Evolutionary conservation across 2,113 vertebrate genomes (phyloP).

Genomic region (Anolis carolinensis): DNA sequence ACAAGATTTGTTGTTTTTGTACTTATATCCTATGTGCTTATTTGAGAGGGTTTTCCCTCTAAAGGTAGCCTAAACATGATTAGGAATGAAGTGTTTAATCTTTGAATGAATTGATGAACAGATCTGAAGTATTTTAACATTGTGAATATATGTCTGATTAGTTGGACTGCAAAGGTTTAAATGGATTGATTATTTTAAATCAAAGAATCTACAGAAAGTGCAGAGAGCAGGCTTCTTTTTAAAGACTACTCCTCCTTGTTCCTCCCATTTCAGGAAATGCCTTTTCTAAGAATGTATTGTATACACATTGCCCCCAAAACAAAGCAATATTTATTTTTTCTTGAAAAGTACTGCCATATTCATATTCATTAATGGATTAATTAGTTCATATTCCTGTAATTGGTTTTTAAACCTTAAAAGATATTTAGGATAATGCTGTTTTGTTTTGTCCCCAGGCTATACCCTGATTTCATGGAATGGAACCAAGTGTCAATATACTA

Average conservation of each 20-base stretch:
- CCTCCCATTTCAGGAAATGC: not conserved
- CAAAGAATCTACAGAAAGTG: not conserved
- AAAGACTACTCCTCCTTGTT: not conserved
- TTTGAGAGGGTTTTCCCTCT: not conserved
- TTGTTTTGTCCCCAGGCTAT: conserved; percentile 54
- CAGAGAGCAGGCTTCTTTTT: not conserved
- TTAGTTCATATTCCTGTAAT: not conserved
- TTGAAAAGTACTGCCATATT: not conserved
- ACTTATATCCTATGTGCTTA: not conserved
- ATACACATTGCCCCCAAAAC: not conserved
- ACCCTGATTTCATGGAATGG: conserved; percentile 30
- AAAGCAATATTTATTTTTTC: not conserved
- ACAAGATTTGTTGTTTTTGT: not conserved
- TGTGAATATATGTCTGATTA: not conserved
- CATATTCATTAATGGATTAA: not conserved
- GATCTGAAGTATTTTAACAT: not conserved
- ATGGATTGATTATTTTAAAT: not conserved
- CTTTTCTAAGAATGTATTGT: not conserved
- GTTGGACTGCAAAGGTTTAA: not conserved
- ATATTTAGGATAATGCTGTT: not conserved
- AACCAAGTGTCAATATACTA: conserved; percentile 36
- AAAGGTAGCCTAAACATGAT: not conserved
- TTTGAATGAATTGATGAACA: not conserved
- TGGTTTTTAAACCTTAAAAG: too few relatives aligned
- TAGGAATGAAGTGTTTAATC: not conserved